phyloP scores from a whole-genome alignment of 2,113 vertebrate genomes.

The Oryzias celebensis region DNA sequence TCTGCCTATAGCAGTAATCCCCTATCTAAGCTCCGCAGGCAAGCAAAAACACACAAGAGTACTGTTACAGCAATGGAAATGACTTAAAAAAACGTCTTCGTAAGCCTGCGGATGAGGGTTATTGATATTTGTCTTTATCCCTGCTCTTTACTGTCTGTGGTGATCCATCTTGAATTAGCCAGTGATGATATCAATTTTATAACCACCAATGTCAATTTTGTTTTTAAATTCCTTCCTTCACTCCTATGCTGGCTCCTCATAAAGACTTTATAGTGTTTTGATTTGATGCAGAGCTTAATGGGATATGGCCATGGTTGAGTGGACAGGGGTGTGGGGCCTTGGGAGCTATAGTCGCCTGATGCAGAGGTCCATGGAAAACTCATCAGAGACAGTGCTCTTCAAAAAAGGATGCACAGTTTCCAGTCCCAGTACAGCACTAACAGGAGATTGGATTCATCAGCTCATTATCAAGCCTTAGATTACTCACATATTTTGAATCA shows the following conservation, averaged over 20 bases:
- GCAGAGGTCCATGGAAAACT: constrained; percentile 61
- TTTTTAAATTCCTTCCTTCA: constrained; percentile 49
- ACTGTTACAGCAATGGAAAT: constrained; percentile 63
- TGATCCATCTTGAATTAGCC: constrained; percentile 78
- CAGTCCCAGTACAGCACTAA: constrained; percentile 72
- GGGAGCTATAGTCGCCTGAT: constrained; percentile 67
- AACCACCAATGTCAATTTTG: constrained; percentile 59
- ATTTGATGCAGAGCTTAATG: constrained; percentile 72
- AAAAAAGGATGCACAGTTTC: constrained; percentile 56
- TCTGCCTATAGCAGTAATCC: constrained; percentile 74
- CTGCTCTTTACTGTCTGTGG: constrained; percentile 63
- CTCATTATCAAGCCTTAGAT: constrained; percentile 68
- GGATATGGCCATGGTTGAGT: constrained; percentile 63
- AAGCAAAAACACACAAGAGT: constrained; percentile 69
- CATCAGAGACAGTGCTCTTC: constrained; percentile 60
- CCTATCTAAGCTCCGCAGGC: constrained; percentile 70
- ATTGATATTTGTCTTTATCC: constrained; percentile 70
- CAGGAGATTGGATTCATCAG: constrained; percentile 72
- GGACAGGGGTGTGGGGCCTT: constrained; percentile 58
- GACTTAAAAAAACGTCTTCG: constrained; percentile 70
- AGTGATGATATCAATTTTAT: constrained; percentile 79
- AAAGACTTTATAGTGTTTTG: constrained; percentile 74
- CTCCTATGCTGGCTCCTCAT: constrained; percentile 59
- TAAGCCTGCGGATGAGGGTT: constrained; percentile 60
- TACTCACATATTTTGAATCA: constrained; percentile 69